Conservation (phyloP, 2,113 vertebrate genomes). For the Protobothrops flavoviridis region DNA sequence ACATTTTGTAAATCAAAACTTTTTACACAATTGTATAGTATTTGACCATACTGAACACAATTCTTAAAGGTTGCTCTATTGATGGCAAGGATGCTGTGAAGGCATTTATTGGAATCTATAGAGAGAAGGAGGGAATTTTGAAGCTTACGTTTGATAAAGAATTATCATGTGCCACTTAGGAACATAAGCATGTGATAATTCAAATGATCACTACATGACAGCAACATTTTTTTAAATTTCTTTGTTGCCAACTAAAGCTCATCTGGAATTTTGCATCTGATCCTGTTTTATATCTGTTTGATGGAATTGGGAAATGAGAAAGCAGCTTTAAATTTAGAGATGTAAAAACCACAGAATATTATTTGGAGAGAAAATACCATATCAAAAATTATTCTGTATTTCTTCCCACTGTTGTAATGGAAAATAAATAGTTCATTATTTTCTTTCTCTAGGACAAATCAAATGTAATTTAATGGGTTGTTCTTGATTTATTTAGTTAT, state of each 20-base stretch:
- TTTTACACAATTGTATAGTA: not conserved
- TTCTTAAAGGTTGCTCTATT: not conserved
- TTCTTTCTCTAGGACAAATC: not conserved
- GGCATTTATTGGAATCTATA: not conserved
- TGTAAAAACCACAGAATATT: not conserved
- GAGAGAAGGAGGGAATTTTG: not conserved
- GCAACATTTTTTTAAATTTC: not conserved
- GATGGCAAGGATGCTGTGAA: not conserved
- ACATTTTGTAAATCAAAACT: not conserved
- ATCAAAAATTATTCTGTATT: not conserved
- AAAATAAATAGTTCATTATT: not conserved
- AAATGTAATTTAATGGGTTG: not conserved
- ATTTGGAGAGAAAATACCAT: not conserved
- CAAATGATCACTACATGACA: not conserved
- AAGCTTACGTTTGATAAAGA: not conserved
- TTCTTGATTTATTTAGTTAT: not conserved
- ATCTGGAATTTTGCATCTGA: not conserved
- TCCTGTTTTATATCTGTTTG: not conserved
- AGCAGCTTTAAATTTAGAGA: not conserved
- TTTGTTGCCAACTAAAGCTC: not conserved
- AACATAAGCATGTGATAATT: not conserved
- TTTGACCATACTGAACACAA: not conserved
- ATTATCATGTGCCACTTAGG: not conserved
- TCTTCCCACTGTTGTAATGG: not conserved
- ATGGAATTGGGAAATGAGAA: not conserved